Evolutionary conservation across 2,888 invertebrate genomes (phyloP), one percentile per base, ranked within the genome.

Genomic region (Rhimphoctona megacephalus): DNA sequence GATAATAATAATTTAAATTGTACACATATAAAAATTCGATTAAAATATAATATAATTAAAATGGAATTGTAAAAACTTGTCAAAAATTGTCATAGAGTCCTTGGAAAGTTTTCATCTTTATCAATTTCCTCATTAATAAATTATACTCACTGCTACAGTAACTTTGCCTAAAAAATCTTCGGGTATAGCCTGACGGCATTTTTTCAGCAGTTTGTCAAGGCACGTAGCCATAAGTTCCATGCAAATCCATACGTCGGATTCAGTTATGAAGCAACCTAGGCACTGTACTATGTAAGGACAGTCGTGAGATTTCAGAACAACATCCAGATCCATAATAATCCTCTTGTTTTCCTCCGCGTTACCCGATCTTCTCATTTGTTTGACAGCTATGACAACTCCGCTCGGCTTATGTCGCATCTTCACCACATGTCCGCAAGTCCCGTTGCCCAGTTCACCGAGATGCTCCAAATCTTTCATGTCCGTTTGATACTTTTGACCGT

Each of bases 141-240:
- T 39, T 14, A 9, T 74, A 95, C 97, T 96, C 94, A 99, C 99
- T 91, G 99, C 98, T 88, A 99, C 97, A 86, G 99, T 98, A 90
- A 99, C 98, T 96, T 99, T 99, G 90, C 99, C 99, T 89, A 99
- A 95, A 93, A 99, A 98, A 91, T 96, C 96, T 95, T 99, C 99
- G 5, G 99, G 99, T 92, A 99, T 98, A n/a, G 99, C 97, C 89
- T 96, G 96, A 87, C 97, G 97, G 57, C 98, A 95, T 90, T 97
- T 95, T 94, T 98, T 98, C 87, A 99, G 95, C 92, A 99, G 95
- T 95, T 99, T 99, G 94, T 99, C 99, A 93, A 99, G 97, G 95
- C 99, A 99, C 30, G 99, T 99, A 19, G 98, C 97, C 99, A 99
- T 99, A 90, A 99, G 96, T 95, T 99, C 99, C 99, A 99, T 99